Evolutionary conservation across 1,140 invertebrate species (phyloP).

Genomic region (Panagrolaimus sp.): DNA sequence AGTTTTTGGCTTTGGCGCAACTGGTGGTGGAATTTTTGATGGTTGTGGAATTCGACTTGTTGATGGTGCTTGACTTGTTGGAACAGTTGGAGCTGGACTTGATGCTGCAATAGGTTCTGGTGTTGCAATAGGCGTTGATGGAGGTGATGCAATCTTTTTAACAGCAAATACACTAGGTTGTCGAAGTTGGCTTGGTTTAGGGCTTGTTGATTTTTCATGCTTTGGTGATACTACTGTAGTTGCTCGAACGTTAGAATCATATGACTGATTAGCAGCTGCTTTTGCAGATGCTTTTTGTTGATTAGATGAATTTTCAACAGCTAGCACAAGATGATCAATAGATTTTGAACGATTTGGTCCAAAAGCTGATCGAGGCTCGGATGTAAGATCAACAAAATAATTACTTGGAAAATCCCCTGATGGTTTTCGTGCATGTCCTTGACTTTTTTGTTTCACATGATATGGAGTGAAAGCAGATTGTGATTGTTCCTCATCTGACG

Average conservation of each 20-base stretch:
- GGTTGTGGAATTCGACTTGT: neutral
- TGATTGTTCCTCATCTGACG: neutral
- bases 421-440: neutral
- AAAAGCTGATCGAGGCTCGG: neutral
- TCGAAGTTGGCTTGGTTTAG: neutral
- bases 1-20: constrained; percentile 3
- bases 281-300: no score
- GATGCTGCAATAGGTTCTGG: neutral
- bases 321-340: neutral
- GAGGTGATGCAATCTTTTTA: neutral
- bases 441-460: neutral
- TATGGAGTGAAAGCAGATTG: neutral
- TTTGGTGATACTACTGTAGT: neutral
- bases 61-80: neutral
- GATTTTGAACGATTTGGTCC: neutral
- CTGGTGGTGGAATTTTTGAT: neutral
- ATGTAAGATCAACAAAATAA: neutral
- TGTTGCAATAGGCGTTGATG: neutral
- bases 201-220: neutral
- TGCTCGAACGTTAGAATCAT: neutral
- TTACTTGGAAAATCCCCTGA: neutral
- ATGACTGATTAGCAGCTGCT: neutral
- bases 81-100: neutral
- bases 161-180: neutral
- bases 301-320: neutral